phyloP scores from a whole-genome alignment of 2,888 invertebrate species.

The Caenorhabditis sulstoni region DNA sequence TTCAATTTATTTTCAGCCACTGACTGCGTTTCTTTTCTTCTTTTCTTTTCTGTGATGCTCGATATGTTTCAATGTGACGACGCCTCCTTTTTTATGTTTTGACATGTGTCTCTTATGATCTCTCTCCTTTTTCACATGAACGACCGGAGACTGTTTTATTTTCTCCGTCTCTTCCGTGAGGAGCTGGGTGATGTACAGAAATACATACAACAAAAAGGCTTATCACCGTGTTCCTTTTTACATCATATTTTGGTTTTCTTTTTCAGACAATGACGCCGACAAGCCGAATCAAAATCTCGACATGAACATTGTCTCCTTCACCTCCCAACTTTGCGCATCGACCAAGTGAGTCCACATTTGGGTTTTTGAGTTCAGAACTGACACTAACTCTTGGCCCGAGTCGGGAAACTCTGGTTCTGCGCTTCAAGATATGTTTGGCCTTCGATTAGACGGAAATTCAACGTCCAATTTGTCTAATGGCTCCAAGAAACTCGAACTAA shows the following conservation, averaged over 20 bases:
- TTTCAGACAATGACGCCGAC: slow-evolving; percentile 53
- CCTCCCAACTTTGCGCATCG: slow-evolving; percentile 59
- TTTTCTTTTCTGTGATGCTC: slow-evolving; percentile 12
- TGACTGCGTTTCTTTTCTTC: slow-evolving; percentile 27
- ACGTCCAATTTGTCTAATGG: too few species aligned
- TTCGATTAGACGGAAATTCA: too few species aligned
- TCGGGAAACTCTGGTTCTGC: too few species aligned
- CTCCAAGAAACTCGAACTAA: too few species aligned
- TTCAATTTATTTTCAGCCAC: slow-evolving; percentile 47
- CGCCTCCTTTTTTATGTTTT: slow-evolving; percentile 6
- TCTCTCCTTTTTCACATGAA: slow-evolving; percentile 23
- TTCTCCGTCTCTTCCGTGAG: slow-evolving; percentile 14
- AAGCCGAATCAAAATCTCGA: slow-evolving; percentile 43
- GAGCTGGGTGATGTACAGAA: neutral
- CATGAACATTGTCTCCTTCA: slow-evolving; percentile 62
- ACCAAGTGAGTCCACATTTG: slow-evolving; percentile 36
- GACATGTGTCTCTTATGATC: slow-evolving; percentile 14
- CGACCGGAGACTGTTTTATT: too few species aligned
- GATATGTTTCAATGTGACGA: slow-evolving; percentile 23
- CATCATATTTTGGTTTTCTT: slow-evolving; percentile 21
- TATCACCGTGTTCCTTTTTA: slow-evolving; percentile 26
- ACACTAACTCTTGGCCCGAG: neutral
- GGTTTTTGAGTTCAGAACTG: too few species aligned
- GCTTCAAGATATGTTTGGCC: too few species aligned
- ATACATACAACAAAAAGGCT: slow-evolving; percentile 7